Percentiles rank a stretch among this genome's conserved stretches.
Evolutionary conservation across 2,888 invertebrate species (phyloP).

Genomic region (Nephrotoma guestfalica): DNA sequence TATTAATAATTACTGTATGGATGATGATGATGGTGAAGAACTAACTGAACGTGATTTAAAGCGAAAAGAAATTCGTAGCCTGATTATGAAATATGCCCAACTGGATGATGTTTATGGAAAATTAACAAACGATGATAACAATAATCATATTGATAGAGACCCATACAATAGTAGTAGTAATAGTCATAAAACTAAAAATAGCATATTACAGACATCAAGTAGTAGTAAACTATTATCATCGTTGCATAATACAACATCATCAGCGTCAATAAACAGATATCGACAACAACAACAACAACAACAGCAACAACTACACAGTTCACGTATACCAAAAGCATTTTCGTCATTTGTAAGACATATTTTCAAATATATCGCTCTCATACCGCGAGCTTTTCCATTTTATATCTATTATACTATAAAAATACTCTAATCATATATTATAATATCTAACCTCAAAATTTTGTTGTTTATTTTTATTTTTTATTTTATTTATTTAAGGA

Average conservation of each 20-base stretch:
- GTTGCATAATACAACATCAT: conserved; percentile 7
- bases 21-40: conserved; percentile 31
- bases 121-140: conserved; percentile 11
- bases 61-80: conserved; percentile 67
- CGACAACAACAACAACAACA: conserved; percentile 34
- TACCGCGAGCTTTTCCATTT: neutral
- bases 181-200: conserved; percentile 30
- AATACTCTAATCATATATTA: neutral
- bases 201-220: conserved; percentile 29
- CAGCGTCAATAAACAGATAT: conserved; percentile 14
- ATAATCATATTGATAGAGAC: conserved; percentile 13
- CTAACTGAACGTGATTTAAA: conserved; percentile 59
- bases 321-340: conserved; percentile 34
- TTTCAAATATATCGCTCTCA: neutral
- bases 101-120: conserved; percentile 22
- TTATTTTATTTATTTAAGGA: neutral
- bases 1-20: conserved; percentile 18
- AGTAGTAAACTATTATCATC: conserved; percentile 21
- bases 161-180: conserved; percentile 19
- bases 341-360: conserved; percentile 32
- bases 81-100: conserved; percentile 70
- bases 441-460: neutral
- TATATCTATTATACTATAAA: neutral
- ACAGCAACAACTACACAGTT: conserved; percentile 33
- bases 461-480: neutral